phyloP scores from a whole-genome alignment of 2,888 invertebrate genomes.

The Ditula angustiorana region DNA sequence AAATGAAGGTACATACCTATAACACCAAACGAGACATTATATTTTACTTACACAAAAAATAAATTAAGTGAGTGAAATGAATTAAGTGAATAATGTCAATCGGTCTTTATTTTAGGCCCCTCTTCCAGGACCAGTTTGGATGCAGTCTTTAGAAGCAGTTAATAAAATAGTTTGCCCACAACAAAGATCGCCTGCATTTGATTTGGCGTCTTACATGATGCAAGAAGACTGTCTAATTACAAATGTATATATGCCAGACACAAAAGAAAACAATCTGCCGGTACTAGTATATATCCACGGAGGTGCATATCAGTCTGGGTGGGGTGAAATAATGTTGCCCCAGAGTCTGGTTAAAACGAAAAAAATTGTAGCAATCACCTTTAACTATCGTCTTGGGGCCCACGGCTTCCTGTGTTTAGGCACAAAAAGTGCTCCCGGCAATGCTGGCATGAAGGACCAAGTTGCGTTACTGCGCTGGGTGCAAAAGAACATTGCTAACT shows the following conservation, averaged over 20 bases:
- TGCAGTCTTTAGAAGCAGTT: too few species aligned
- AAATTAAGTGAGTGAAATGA: too few species aligned
- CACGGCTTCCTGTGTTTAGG: constrained; percentile 59
- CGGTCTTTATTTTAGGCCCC: too few species aligned
- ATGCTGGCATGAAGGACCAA: constrained; percentile 71
- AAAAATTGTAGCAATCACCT: constrained; percentile 45
- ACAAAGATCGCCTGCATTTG: neutral
- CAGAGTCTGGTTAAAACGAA: constrained; percentile 39
- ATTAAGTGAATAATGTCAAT: too few species aligned
- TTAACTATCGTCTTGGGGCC: constrained; percentile 49
- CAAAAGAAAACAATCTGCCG: constrained; percentile 47
- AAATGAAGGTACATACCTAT: too few species aligned
- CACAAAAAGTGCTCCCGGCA: constrained; percentile 54
- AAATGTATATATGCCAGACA: constrained; percentile 50
- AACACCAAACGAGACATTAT: too few species aligned
- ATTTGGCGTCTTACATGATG: neutral
- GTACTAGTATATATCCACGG: constrained; percentile 55
- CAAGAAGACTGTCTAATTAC: constrained; percentile 35
- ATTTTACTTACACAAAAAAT: too few species aligned
- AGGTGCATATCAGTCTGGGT: constrained; percentile 49
- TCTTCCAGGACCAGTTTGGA: too few species aligned
- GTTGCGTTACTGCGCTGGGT: constrained; percentile 64
- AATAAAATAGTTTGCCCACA: constrained; percentile 19
- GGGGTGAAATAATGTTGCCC: too few species aligned
- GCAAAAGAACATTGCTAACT: constrained; percentile 60